A percentile compares a stretch with the other conserved stretches of the same genome.
phyloP scores from a whole-genome alignment of 2,797 vertebrate genomes.

The Pampus argenteus region DNA sequence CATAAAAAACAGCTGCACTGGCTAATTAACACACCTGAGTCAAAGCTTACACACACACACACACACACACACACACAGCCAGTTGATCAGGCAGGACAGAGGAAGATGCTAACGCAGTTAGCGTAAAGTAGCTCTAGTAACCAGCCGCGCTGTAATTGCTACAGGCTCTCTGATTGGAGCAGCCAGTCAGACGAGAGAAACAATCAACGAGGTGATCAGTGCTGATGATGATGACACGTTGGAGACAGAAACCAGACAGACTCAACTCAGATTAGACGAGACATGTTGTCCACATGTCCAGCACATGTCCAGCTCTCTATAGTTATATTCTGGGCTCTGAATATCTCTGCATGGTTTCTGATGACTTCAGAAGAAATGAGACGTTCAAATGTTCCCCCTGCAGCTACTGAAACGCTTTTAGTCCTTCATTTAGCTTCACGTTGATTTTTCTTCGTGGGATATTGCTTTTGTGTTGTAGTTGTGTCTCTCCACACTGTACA shows the following conservation, averaged over 20 bases:
- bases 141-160: slow-evolving; percentile 19
- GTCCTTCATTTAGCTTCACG: background rate
- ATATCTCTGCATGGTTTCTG: slow-evolving; percentile 7
- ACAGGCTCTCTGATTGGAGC: slow-evolving; percentile 34
- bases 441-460: accelerated
- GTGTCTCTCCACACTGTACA: background rate
- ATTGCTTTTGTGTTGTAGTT: slow-evolving; percentile 1
- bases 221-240: background rate
- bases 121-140: slow-evolving; percentile 16
- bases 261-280: too few species aligned
- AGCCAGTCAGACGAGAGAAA: background rate
- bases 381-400: slow-evolving; percentile 1
- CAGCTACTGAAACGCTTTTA: background rate
- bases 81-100: background rate
- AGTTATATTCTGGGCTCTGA: too few species aligned
- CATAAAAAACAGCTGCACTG: slow-evolving; percentile 32
- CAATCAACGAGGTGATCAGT: background rate
- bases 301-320: too few species aligned
- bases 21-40: slow-evolving; percentile 61
- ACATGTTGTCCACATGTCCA: too few species aligned
- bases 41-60: slow-evolving; percentile 11
- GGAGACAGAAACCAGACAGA: background rate
- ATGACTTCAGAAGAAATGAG: background rate
- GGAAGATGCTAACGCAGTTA: slow-evolving; percentile 37
- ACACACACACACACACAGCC: slow-evolving; percentile 20